Evolutionary conservation across 2,888 invertebrate genomes (phyloP).

Genomic region (Lepidonotus clava): DNA sequence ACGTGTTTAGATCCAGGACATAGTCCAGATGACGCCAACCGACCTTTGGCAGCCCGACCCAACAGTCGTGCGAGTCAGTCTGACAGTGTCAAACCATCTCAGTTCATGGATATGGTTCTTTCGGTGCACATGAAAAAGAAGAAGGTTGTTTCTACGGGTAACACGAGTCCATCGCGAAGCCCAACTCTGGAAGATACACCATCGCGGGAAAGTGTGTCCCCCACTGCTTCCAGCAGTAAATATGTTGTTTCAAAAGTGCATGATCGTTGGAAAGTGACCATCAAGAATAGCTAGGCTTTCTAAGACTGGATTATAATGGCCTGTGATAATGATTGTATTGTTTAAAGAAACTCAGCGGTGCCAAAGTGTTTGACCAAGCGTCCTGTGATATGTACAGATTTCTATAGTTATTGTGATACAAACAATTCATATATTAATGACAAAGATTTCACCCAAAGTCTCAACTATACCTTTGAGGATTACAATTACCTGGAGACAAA

Average conservation of each 20-base stretch:
- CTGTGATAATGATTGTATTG: no score
- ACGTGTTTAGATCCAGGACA: not conserved
- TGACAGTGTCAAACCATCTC: not conserved
- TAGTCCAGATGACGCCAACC: not conserved
- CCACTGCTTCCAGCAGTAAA: not conserved
- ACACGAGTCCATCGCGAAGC: not conserved
- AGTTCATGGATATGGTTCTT: conserved; percentile 27
- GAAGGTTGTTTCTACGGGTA: not conserved
- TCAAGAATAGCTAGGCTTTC: no score
- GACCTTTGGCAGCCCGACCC: not conserved
- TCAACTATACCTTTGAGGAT: no score
- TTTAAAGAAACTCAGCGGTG: no score
- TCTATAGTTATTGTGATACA: no score
- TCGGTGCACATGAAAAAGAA: conserved; percentile 15
- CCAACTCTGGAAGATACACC: not conserved
- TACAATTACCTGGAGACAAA: no score
- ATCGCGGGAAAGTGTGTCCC: not conserved
- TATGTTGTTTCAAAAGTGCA: conserved; percentile 25
- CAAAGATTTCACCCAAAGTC: no score
- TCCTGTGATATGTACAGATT: no score
- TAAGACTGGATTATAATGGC: no score
- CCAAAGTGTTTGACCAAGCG: no score
- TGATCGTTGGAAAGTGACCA: conserved; percentile 39
- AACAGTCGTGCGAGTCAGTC: not conserved
- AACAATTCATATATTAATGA: no score